phyloP scores from a whole-genome alignment of 2,113 vertebrate species.

The Microtus ochrogaster region DNA sequence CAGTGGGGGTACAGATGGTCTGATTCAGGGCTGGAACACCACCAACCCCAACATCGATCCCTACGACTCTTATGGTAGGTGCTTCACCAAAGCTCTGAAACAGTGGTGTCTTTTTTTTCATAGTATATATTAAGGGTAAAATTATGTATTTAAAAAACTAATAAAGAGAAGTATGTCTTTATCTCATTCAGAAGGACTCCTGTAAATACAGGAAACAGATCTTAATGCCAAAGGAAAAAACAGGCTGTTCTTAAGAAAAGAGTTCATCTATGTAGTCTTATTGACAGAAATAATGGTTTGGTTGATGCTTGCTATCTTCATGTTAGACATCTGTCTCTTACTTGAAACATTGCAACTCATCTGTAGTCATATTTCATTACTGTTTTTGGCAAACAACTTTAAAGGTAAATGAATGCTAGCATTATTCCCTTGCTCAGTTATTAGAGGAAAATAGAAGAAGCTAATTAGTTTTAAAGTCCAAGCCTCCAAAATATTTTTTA shows the following conservation, averaged over 20 bases:
- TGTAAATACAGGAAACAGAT: conserved; percentile 28
- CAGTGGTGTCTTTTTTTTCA: neutral
- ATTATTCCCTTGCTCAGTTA: conserved; percentile 27
- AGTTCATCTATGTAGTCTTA: neutral
- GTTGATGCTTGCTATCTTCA: conserved; percentile 3
- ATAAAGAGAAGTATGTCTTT: conserved; percentile 11
- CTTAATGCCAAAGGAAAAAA: conserved; percentile 12
- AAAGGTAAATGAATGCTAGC: conserved; percentile 48
- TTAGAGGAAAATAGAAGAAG: neutral
- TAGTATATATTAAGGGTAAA: neutral
- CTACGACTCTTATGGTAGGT: conserved; percentile 96
- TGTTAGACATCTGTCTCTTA: conserved; percentile 24
- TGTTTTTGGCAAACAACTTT: conserved; percentile 29
- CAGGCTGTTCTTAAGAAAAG: neutral
- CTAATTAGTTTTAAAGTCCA: conserved; percentile 36
- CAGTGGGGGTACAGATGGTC: conserved; percentile 95
- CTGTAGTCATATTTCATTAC: conserved; percentile 21
- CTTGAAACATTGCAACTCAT: conserved; percentile 18
- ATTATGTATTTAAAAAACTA: conserved; percentile 19
- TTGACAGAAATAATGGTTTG: neutral
- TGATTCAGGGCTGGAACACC: conserved; percentile 98
- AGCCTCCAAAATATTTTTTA: conserved; percentile 40
- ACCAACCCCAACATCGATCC: conserved; percentile 97
- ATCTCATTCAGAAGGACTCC: conserved; percentile 14
- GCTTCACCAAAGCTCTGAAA: neutral